These are phyloP conservation scores for Aeoliscus strigatus DNA, from an alignment of 2,797 vertebrate species.

Conservation along the genomic window DNA sequence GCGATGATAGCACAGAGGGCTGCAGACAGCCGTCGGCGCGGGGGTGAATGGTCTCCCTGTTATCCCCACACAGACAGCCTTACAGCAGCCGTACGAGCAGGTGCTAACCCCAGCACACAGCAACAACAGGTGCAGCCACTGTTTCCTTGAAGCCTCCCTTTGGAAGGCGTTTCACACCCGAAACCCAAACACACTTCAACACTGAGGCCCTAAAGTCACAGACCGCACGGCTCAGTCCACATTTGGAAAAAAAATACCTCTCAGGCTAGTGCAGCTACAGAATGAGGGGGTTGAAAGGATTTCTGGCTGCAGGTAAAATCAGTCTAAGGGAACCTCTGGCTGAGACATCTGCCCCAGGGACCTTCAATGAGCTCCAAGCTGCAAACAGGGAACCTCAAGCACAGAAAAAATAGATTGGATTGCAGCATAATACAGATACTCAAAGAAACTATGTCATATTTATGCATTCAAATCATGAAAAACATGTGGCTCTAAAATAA, in stretches of 20 bases:
- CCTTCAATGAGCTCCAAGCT: constrained; percentile 63
- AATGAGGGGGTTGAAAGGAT: no score
- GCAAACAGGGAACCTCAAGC: constrained; percentile 46
- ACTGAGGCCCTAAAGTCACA: constrained; percentile 23
- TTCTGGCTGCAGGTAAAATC: constrained; percentile 52
- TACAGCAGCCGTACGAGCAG: constrained; percentile 73
- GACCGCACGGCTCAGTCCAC: constrained; percentile 8
- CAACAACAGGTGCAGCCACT: constrained; percentile 73
- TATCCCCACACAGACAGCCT: constrained; percentile 70
- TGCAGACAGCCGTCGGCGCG: constrained; percentile 63
- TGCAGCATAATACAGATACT: constrained; percentile 29
- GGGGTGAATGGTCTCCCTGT: constrained; percentile 73
- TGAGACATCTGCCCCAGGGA: constrained; percentile 49
- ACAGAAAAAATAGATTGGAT: constrained; percentile 29
- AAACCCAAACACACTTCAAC: constrained; percentile 37
- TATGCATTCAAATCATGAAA: no score
- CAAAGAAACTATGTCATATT: constrained; percentile 31
- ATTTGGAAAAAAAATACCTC: constrained; percentile 18
- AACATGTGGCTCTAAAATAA: no score
- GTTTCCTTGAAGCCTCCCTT: constrained; percentile 47
- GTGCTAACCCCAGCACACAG: constrained; percentile 67
- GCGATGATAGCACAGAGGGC: constrained; percentile 51
- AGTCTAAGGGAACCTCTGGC: constrained; percentile 40
- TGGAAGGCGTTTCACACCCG: constrained; percentile 40
- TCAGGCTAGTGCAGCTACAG: no score